A percentile compares a stretch with the other conserved stretches of the same genome.
phyloP scores from a whole-genome alignment of 2,797 vertebrate species.

The Muraenolepis orangiensis region DNA sequence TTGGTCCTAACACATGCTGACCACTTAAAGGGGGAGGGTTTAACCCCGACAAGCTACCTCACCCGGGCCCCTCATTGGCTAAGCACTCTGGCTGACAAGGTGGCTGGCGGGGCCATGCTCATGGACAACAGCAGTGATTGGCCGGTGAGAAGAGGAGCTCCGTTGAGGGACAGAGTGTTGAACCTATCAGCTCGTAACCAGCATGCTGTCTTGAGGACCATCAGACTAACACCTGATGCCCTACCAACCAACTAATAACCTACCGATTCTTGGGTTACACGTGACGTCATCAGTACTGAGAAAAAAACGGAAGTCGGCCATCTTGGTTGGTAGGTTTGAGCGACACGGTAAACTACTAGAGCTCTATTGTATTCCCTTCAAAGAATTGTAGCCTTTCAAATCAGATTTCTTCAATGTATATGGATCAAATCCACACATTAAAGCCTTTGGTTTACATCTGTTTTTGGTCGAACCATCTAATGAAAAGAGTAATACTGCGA shows the following conservation, averaged over 20 bases:
- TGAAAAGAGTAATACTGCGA: no score
- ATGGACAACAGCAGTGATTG: conserved; percentile 59
- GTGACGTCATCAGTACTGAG: no score
- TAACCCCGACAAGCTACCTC: conserved; percentile 27
- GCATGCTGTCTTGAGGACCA: conserved; percentile 29
- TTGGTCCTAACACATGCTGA: conserved; percentile 55
- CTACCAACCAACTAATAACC: not conserved
- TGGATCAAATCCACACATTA: no score
- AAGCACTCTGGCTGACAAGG: conserved; percentile 28
- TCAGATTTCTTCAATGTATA: no score
- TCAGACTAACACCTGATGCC: not conserved
- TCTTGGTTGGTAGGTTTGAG: no score
- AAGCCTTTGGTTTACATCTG: no score
- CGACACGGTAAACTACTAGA: no score
- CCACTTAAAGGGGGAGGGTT: conserved; percentile 38
- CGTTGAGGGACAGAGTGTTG: conserved; percentile 50
- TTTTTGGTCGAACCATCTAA: no score
- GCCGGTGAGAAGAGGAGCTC: conserved; percentile 39
- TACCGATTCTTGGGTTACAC: no score
- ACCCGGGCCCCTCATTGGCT: conserved; percentile 41
- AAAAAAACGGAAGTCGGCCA: no score
- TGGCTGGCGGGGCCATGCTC: conserved; percentile 42
- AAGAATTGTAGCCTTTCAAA: no score
- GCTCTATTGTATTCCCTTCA: no score
- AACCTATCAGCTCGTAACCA: conserved; percentile 54